Conservation (phyloP, 2,888 invertebrate genomes). For the Deilephila elpenor region DNA sequence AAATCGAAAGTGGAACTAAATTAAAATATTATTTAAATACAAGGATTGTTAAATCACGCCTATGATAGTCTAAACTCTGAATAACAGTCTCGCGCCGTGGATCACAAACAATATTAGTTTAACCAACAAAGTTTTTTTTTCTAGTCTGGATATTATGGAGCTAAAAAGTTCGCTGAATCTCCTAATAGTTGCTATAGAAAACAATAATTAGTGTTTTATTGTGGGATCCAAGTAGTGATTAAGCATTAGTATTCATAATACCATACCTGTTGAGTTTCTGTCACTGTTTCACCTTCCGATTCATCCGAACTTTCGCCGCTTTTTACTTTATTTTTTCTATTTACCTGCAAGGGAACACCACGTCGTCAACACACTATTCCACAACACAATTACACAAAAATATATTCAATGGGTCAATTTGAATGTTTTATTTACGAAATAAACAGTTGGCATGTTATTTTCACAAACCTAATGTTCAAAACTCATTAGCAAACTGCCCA, state of each 20-base stretch:
- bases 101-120: too few relatives aligned
- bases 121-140: too few relatives aligned
- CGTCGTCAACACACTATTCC: not conserved
- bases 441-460: not conserved
- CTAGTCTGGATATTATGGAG: too few relatives aligned
- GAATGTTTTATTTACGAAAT: not conserved
- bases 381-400: not conserved
- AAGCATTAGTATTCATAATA: conserved; percentile 24
- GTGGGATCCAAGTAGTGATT: too few relatives aligned
- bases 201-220: not conserved
- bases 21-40: not conserved
- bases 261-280: conserved; percentile 80
- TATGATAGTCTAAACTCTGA: too few relatives aligned
- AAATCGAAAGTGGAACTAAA: conserved; percentile 10
- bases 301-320: conserved; percentile 81
- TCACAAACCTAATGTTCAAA: not conserved
- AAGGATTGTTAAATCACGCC: not conserved
- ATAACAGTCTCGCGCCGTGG: too few relatives aligned
- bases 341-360: conserved; percentile 65
- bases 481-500: not conserved
- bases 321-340: conserved; percentile 78
- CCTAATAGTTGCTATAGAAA: not conserved
- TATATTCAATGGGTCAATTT: not conserved
- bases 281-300: conserved; percentile 78
- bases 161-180: too few relatives aligned